Evolutionary conservation across 2,797 vertebrate species (phyloP).

Genomic region (Chiroxiphia lanceolata): DNA sequence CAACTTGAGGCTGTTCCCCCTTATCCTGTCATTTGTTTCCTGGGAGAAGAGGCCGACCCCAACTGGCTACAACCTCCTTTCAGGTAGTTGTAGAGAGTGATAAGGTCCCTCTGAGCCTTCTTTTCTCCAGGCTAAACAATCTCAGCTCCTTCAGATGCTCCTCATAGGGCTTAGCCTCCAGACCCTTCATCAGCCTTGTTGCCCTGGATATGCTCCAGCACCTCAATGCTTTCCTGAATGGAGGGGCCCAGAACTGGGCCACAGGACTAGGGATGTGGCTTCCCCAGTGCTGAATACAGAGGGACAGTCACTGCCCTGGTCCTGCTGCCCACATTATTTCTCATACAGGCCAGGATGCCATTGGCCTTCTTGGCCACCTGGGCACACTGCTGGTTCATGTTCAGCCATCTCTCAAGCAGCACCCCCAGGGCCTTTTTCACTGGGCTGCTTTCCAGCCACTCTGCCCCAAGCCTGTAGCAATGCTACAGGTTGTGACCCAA

Average conservation of each 20-base stretch:
- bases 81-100: not conserved
- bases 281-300: not conserved
- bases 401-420: not conserved
- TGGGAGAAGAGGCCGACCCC: not conserved
- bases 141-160: not conserved
- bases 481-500: not conserved
- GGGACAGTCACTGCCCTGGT: not conserved
- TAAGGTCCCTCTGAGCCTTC: not conserved
- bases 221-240: not conserved
- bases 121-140: not conserved
- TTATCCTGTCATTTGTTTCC: not conserved
- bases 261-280: not conserved
- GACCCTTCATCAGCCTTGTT: not conserved
- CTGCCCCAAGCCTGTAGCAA: no score
- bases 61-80: not conserved
- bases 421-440: not conserved
- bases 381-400: not conserved
- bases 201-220: not conserved
- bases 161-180: not conserved
- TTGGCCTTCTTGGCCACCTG: not conserved
- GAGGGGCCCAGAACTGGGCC: not conserved
- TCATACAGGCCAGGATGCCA: not conserved
- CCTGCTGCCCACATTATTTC: not conserved
- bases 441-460: not conserved
- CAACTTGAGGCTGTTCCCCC: not conserved